A percentile compares a stretch with the other conserved stretches of the same genome.
Conservation (phyloP, 1,140 invertebrate species). For the honey bee (Apis mellifera) region DNA sequence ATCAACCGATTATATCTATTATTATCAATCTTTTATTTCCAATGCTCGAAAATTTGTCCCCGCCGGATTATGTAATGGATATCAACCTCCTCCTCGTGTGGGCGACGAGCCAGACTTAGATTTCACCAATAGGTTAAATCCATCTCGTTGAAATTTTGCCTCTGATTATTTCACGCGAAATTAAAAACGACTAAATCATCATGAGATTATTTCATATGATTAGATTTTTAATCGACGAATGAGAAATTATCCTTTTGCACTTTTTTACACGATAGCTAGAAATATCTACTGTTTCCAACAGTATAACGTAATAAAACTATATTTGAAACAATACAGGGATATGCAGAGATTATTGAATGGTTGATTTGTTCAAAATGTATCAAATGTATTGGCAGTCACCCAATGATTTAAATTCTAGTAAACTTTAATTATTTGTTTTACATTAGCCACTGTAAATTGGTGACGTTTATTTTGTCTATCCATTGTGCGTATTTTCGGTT, state of each 20-base stretch:
- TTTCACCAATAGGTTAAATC: slow-evolving; percentile 19
- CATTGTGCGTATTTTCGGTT: background rate
- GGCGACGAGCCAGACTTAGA: slow-evolving; percentile 5
- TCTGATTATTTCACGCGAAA: background rate
- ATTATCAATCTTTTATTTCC: background rate
- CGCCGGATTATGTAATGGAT: slow-evolving; percentile 2
- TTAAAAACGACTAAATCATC: background rate
- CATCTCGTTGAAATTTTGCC: background rate
- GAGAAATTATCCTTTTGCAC: background rate
- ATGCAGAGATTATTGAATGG: background rate
- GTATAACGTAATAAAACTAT: slow-evolving; percentile 23
- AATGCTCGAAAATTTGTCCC: background rate
- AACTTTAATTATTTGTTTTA: slow-evolving; percentile 29
- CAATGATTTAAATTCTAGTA: slow-evolving; percentile 30
- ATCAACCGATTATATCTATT: background rate
- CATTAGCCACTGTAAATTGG: slow-evolving; percentile 16
- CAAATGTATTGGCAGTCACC: slow-evolving; percentile 15
- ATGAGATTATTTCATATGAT: background rate
- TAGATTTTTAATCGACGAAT: background rate
- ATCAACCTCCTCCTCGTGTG: background rate
- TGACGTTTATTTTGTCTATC: slow-evolving; percentile 7
- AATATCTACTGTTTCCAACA: slow-evolving; percentile 5
- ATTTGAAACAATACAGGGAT: slow-evolving; percentile 15
- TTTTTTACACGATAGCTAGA: background rate
- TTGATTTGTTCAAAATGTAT: slow-evolving; percentile 26